These are phyloP conservation scores for Galagoides demidoff DNA, from an alignment of 2,797 vertebrate species.

Conservation along the genomic window DNA sequence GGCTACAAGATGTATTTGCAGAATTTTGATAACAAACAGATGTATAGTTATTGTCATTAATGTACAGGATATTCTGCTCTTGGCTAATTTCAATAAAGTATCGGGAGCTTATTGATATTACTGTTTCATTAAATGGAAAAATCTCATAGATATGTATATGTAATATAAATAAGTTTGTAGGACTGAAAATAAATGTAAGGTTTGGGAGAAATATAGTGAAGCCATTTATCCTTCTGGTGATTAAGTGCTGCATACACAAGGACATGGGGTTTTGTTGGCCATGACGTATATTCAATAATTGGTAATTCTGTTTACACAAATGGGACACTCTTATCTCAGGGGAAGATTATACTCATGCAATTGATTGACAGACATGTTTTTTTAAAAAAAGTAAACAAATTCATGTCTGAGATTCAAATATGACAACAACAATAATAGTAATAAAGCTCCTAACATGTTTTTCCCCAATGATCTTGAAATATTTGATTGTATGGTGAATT, in stretches of 20 bases:
- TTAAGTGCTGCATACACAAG: neutral
- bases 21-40: conserved; percentile 4
- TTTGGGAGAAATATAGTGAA: neutral
- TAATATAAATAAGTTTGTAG: neutral
- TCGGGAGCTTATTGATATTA: neutral
- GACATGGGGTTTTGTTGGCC: neutral
- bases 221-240: neutral
- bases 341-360: neutral
- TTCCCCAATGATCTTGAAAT: neutral
- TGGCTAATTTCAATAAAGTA: neutral
- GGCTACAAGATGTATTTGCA: neutral
- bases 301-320: neutral
- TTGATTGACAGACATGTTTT: neutral
- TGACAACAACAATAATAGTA: conserved; percentile 1
- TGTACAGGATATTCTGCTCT: neutral
- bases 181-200: neutral
- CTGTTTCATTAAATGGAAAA: conserved; percentile 19
- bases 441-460: neutral
- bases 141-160: neutral
- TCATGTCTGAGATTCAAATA: neutral
- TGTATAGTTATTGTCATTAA: neutral
- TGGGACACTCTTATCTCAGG: neutral
- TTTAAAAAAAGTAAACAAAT: neutral
- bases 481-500: neutral
- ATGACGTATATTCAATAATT: conserved; percentile 2